Evolutionary conservation across 2,113 vertebrate species (phyloP).

Genomic region (Oreochromis tanganicae): DNA sequence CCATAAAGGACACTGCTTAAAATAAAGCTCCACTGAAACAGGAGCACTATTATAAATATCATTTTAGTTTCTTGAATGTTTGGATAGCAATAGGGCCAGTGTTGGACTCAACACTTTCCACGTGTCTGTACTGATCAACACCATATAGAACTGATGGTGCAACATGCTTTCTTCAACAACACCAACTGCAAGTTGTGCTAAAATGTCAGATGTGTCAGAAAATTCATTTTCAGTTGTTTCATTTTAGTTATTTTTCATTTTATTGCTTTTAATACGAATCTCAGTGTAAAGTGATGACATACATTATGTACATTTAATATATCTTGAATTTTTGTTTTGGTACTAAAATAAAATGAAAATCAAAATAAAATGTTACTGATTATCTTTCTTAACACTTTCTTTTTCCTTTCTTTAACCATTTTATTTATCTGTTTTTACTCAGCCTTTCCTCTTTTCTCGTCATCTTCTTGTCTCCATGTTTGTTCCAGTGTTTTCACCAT

Average conservation of each 20-base stretch:
- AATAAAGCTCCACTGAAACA: background rate
- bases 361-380: background rate
- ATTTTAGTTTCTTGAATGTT: background rate
- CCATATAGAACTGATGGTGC: background rate
- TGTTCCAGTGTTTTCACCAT: background rate
- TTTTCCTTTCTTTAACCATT: background rate
- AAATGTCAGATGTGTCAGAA: background rate
- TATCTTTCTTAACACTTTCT: background rate
- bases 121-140: background rate
- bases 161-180: background rate
- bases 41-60: background rate
- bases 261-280: background rate
- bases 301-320: background rate
- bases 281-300: background rate
- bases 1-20: background rate
- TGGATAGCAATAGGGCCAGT: background rate
- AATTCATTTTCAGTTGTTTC: background rate
- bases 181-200: background rate
- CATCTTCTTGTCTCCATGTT: background rate
- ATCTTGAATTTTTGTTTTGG: background rate
- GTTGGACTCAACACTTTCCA: background rate
- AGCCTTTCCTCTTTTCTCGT: background rate
- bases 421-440: background rate
- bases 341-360: background rate
- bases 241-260: background rate